Percentiles rank a stretch among this genome's conserved stretches.
Evolutionary conservation across 2,797 vertebrate species (phyloP).

Genomic region (Coendou prehensilis): DNA sequence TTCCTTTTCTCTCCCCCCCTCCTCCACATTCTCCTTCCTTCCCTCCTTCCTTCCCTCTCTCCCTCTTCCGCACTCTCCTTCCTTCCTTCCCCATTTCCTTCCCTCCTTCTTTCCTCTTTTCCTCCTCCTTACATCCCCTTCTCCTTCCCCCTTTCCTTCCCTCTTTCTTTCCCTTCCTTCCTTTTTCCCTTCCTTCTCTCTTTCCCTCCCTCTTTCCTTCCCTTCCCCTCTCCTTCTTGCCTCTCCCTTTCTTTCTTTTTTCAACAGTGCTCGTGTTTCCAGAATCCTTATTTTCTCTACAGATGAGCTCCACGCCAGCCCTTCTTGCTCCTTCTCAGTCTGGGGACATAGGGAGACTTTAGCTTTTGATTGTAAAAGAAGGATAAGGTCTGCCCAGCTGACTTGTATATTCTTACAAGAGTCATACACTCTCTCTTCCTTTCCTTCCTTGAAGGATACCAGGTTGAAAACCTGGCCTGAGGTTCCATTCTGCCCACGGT

Average conservation of each 20-base stretch:
- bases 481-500: neutral
- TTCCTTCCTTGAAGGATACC: neutral
- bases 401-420: neutral
- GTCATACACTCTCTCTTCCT: neutral
- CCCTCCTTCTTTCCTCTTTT: too few species aligned
- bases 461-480: neutral
- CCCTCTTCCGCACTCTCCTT: too few species aligned
- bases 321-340: neutral
- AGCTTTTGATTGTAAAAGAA: neutral
- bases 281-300: neutral
- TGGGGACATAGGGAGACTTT: neutral
- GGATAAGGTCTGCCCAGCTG: neutral
- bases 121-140: too few species aligned
- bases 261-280: neutral
- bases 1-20: neutral
- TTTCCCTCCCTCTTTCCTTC: too few species aligned
- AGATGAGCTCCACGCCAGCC: neutral
- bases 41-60: too few species aligned
- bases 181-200: rapidly evolving
- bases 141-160: too few species aligned
- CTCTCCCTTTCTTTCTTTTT: neutral
- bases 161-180: neutral
- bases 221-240: rapidly evolving
- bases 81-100: too few species aligned
- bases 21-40: too few species aligned